A percentile compares a stretch with the other conserved stretches of the same genome.
These are phyloP conservation scores for Dicyrtoma fusca DNA, from an alignment of 2,888 invertebrate genomes.

Conservation along the genomic window DNA sequence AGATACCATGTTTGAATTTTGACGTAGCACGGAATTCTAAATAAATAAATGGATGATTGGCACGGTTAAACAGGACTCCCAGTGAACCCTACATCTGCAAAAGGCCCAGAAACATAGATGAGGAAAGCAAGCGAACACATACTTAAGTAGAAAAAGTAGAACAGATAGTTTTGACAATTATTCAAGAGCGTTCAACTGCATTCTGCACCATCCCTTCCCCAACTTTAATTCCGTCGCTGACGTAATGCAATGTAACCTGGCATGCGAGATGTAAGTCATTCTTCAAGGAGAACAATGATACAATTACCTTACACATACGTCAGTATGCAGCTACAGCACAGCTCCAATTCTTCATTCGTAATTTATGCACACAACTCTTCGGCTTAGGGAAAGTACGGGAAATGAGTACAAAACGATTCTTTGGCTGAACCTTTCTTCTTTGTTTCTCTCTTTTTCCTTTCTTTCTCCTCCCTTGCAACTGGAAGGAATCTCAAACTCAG, in stretches of 20 bases:
- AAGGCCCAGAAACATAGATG: no score
- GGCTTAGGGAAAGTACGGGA: background rate
- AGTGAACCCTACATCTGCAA: no score
- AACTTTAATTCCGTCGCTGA: no score
- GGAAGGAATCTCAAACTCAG: background rate
- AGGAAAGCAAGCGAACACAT: no score
- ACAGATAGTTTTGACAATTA: no score
- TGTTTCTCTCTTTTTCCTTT: background rate
- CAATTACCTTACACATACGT: no score
- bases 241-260: no score
- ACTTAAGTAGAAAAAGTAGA: no score
- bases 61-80: no score
- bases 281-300: slow-evolving; percentile 6
- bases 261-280: background rate
- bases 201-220: background rate
- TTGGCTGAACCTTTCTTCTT: background rate
- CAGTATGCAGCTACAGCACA: background rate
- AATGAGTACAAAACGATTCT: background rate
- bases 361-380: slow-evolving; percentile 21
- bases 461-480: background rate
- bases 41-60: no score
- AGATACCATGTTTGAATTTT: no score
- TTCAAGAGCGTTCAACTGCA: slow-evolving; percentile 1
- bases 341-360: slow-evolving; percentile 26
- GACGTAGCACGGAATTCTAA: no score